Conservation (phyloP, 2,113 vertebrate species). For the Agapornis roseicollis region DNA sequence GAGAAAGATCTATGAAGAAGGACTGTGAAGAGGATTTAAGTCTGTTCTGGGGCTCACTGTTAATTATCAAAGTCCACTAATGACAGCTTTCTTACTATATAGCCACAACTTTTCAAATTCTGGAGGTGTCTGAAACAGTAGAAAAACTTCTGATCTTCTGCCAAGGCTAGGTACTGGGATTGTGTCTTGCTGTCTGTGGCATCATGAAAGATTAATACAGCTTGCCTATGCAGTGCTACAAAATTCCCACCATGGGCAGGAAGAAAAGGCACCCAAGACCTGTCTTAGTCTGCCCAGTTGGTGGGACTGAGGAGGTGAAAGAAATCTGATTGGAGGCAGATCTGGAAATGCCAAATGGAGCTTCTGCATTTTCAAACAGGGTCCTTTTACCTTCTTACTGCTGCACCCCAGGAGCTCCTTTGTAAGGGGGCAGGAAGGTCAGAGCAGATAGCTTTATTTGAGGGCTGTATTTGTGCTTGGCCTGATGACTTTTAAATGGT, state of each 20-base stretch:
- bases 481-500: neutral
- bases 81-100: neutral
- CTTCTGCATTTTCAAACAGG: neutral
- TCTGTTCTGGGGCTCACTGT: neutral
- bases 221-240: neutral
- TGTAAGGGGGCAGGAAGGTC: neutral
- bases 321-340: neutral
- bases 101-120: neutral
- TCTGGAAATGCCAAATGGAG: neutral
- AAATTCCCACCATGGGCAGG: accelerated
- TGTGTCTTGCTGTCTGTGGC: neutral
- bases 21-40: neutral
- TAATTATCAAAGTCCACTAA: neutral
- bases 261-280: neutral
- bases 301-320: neutral
- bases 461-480: neutral
- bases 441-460: neutral
- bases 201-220: neutral
- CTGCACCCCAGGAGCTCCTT: neutral
- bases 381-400: neutral
- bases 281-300: accelerated
- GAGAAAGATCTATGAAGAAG: neutral
- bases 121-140: neutral
- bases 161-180: neutral
- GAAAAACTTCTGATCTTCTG: neutral